Evolutionary conservation across 2,888 invertebrate species (phyloP).

Genomic region (Lobophora halterata): DNA sequence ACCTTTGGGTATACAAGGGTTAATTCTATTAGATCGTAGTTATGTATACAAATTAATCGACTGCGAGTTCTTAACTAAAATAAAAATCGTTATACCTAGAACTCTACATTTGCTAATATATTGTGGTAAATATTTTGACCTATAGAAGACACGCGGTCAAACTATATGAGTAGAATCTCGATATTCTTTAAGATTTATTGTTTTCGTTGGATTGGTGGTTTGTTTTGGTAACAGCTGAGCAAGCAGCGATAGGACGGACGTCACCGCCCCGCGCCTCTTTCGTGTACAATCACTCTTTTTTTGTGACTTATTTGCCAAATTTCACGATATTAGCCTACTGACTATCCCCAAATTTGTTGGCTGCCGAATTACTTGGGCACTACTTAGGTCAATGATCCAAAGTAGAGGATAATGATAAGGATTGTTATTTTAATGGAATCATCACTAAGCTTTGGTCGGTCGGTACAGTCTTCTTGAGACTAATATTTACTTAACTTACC

Average conservation of each 20-base stretch:
- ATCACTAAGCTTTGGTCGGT: not conserved
- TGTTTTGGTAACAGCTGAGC: slow-evolving; percentile 44
- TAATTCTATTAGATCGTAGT: no score
- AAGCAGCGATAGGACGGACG: slow-evolving; percentile 51
- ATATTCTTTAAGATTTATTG: slow-evolving; percentile 31
- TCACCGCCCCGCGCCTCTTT: slow-evolving; percentile 54
- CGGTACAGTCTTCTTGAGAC: no score
- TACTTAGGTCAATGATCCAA: slow-evolving; percentile 16
- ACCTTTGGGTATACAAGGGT: no score
- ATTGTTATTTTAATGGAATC: slow-evolving; percentile 3
- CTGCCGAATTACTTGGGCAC: slow-evolving; percentile 17
- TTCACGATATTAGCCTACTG: slow-evolving; percentile 41
- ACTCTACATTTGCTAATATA: no score
- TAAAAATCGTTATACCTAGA: no score
- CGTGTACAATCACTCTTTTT: slow-evolving; percentile 54
- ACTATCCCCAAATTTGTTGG: slow-evolving; percentile 31
- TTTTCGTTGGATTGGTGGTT: slow-evolving; percentile 40
- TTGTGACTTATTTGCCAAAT: slow-evolving; percentile 48
- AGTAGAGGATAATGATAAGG: slow-evolving; percentile 17
- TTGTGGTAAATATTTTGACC: no score
- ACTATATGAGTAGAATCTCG: no score
- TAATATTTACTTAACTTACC: no score
- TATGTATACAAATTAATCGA: no score
- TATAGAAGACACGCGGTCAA: no score
- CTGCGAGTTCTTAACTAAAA: no score